These are phyloP conservation scores for Idaea aversata DNA, from an alignment of 2,888 invertebrate species.

Conservation along the genomic window DNA sequence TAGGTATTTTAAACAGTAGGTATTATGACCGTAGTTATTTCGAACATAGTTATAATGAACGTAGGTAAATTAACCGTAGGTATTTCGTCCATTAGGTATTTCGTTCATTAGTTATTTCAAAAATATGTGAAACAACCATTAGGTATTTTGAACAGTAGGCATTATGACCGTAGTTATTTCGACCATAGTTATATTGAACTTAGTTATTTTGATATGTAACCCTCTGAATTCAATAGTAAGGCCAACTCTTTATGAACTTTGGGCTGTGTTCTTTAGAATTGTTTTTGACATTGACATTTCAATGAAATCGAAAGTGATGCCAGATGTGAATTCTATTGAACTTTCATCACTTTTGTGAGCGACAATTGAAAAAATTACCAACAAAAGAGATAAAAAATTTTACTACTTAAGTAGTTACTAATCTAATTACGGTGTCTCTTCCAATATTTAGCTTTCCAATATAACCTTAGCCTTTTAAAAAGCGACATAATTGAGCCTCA, in stretches of 20 bases:
- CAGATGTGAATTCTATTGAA: not conserved
- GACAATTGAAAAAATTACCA: not conserved
- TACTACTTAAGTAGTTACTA: too few relatives aligned
- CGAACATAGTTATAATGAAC: too few relatives aligned
- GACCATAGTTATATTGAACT: too few relatives aligned
- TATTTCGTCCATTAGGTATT: too few relatives aligned
- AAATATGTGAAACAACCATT: too few relatives aligned
- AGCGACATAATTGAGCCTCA: conserved; percentile 59
- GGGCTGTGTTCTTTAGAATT: not conserved
- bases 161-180: too few relatives aligned
- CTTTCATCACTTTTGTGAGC: not conserved
- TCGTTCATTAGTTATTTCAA: too few relatives aligned
- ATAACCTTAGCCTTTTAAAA: conserved; percentile 47
- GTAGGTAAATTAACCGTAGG: too few relatives aligned
- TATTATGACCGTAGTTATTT: too few relatives aligned
- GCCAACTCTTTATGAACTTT: not conserved
- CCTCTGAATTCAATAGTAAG: not conserved
- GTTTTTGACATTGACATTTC: not conserved
- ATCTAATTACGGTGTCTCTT: not conserved
- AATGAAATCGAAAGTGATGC: not conserved
- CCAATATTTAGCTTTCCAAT: conserved; percentile 29
- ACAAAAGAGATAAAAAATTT: not conserved
- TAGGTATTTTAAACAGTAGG: too few relatives aligned
- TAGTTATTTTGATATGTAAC: too few relatives aligned
- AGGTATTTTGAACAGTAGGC: too few relatives aligned